These are phyloP conservation scores for Nylanderia fulva DNA, from an alignment of 1,140 invertebrate genomes.

Conservation along the genomic window DNA sequence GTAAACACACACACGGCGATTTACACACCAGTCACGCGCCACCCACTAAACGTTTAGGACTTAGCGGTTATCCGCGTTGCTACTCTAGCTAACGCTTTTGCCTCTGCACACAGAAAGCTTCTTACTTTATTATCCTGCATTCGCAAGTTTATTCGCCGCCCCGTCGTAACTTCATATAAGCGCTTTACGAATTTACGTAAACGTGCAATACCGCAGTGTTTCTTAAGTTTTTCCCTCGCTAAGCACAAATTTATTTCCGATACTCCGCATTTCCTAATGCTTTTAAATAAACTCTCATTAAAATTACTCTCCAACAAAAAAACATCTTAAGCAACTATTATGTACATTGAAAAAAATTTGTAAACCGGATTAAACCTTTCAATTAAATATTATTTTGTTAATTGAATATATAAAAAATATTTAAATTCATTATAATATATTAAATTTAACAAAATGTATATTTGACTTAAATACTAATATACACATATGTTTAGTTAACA, in stretches of 20 bases:
- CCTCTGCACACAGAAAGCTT: constrained; percentile 5
- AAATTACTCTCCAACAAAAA: not conserved
- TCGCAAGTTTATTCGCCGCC: constrained; percentile 16
- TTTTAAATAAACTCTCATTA: not conserved
- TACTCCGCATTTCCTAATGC: not conserved
- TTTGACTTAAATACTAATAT: too few species aligned
- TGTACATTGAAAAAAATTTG: too few species aligned
- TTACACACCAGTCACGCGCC: constrained; percentile 40
- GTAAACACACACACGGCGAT: constrained; percentile 15
- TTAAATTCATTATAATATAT: too few species aligned
- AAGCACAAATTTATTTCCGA: not conserved
- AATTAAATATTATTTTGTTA: too few species aligned
- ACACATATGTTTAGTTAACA: too few species aligned
- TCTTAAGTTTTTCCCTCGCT: not conserved
- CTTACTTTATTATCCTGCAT: constrained; percentile 9
- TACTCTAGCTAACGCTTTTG: constrained; percentile 2
- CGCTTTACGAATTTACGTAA: not conserved
- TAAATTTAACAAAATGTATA: too few species aligned
- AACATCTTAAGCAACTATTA: too few species aligned
- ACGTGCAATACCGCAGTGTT: not conserved
- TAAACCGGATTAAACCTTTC: too few species aligned
- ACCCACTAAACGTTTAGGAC: constrained; percentile 30
- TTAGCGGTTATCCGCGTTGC: constrained; percentile 17
- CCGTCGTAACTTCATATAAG: not conserved
- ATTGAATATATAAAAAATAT: too few species aligned